Evolutionary conservation across 1,140 invertebrate genomes (phyloP), one percentile per base, ranked within the genome.

Genomic region (Pseudomyrmex sp.): DNA sequence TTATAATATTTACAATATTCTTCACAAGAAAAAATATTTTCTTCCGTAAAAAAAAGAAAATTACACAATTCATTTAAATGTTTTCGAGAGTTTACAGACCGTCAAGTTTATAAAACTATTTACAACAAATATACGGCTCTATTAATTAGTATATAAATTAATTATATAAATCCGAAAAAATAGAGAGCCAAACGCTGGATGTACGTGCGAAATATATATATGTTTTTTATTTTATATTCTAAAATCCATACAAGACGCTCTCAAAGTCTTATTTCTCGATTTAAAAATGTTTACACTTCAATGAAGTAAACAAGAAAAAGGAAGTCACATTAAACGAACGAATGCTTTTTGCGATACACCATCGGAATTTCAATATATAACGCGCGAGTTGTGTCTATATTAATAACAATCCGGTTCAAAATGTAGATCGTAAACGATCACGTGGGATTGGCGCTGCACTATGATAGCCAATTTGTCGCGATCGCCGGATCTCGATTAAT

Each of bases 401-500:
- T 35, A 35, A 88, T 88, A 82, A 88, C 82, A 88, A 87, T 63
- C 48, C 70, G 82, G 52, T 35, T 7, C 3, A 75, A 35, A 35
- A 83, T 77, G 56, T 46, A 75, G 79, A 84, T 80, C 75, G 52
- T 76, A 83, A 73, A 82, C 74, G 72, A 76, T 80, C 66, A 69
- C 44, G 58, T 74, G 73, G 35, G 0, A 66, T 59, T 80, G 76
- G 44, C 65, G 56, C 52, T 76, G 58, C 50, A 86, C 75, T 46
- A 54, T 68, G 85, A 79, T 83, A 77, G 83, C 72, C 75, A 85
- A 89, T 85, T 87, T 82, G 74, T 82, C 68, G 76, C 58, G 66
- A 85, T 85, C 77, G 35, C 48, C 68, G 46, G 50, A 61, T 58
- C 20, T 70, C 70, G 72, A 79, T 90, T 80, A 87, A 89, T 87